These are phyloP conservation scores for Aleiodes sp. DNA, from an alignment of 1,140 invertebrate species.

Conservation along the genomic window DNA sequence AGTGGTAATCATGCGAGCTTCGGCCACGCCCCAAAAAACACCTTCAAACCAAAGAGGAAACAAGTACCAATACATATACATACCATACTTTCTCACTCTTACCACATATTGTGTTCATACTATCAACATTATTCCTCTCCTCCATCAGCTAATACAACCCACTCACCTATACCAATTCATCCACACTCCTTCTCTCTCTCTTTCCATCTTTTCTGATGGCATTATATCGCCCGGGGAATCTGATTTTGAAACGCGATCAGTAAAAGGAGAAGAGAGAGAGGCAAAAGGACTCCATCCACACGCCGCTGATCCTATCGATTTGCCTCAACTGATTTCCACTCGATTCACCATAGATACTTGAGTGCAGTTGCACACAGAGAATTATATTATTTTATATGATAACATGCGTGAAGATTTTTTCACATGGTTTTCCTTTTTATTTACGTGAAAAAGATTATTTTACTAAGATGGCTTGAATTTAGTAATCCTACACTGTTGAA, in stretches of 20 bases:
- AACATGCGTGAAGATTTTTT: no score
- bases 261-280: background rate
- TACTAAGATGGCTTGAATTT: no score
- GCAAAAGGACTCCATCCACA: no score
- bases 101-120: background rate
- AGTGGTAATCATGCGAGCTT: constrained; percentile 62
- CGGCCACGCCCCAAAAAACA: constrained; percentile 66
- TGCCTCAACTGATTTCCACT: background rate
- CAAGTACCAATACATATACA: constrained; percentile 20
- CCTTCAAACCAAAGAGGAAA: constrained; percentile 49
- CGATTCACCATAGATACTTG: background rate
- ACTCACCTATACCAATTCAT: background rate
- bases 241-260: constrained; percentile 40
- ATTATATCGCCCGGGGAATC: constrained; percentile 40
- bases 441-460: no score
- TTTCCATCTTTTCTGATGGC: background rate
- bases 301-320: constrained; percentile 14
- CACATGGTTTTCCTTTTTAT: no score
- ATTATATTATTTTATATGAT: background rate
- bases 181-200: background rate
- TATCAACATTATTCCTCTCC: background rate
- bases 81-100: constrained; percentile 34
- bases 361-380: background rate
- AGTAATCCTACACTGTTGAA: no score
- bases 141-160: background rate